Conservation (phyloP, 1,140 invertebrate genomes). For the Leptopilina boulardi region DNA sequence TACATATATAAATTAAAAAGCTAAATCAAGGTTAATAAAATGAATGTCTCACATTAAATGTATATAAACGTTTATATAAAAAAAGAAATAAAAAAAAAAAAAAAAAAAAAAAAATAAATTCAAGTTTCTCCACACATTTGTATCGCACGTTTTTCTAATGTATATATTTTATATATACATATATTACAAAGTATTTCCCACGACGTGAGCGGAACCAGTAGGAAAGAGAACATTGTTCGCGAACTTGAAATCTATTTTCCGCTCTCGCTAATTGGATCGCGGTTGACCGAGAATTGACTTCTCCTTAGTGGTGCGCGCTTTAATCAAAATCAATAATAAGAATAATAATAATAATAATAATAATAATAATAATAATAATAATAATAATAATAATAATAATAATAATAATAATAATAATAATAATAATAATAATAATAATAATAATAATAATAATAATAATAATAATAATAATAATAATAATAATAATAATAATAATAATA, state of each 20-base stretch:
- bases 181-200: slow-evolving; percentile 28
- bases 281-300: slow-evolving; percentile 31
- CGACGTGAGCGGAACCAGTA: background rate
- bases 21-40: slow-evolving; percentile 6
- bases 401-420: too few relatives aligned
- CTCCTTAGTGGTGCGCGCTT: background rate
- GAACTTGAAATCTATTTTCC: slow-evolving; percentile 33
- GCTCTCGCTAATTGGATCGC: slow-evolving; percentile 16
- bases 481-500: too few relatives aligned
- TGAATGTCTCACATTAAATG: background rate
- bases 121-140: slow-evolving; percentile 25
- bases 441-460: too few relatives aligned
- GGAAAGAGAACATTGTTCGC: slow-evolving; percentile 25
- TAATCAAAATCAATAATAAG: slow-evolving; percentile 8
- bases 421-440: too few relatives aligned
- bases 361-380: too few relatives aligned
- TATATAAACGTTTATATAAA: too few relatives aligned
- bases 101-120: too few relatives aligned
- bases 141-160: slow-evolving; percentile 26
- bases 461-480: too few relatives aligned
- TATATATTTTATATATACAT: too few relatives aligned
- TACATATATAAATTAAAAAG: background rate
- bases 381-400: too few relatives aligned
- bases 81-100: too few relatives aligned
- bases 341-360: too few relatives aligned